A percentile compares a stretch with the other conserved stretches of the same genome.
phyloP scores from a whole-genome alignment of 2,888 invertebrate genomes.

The Limnephilus lunatus region DNA sequence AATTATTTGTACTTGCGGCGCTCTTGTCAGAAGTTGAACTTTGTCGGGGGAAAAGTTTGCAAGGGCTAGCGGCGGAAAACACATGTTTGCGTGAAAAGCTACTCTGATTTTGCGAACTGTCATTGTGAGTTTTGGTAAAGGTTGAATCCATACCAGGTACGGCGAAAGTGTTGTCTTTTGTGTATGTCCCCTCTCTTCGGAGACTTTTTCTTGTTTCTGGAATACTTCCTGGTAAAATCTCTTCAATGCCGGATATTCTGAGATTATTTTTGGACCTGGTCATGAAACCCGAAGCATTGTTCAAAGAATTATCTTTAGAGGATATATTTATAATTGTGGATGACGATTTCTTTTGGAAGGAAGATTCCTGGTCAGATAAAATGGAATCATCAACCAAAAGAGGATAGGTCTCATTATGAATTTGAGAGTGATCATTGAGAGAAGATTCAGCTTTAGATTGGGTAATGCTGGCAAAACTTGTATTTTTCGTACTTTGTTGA shows the following conservation, averaged over 20 bases:
- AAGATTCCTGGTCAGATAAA: constrained; percentile 3
- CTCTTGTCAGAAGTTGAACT: neutral
- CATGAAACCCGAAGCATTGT: constrained; percentile 22
- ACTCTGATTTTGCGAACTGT: constrained; percentile 68
- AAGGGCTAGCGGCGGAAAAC: constrained; percentile 60
- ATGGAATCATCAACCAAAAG: constrained; percentile 46
- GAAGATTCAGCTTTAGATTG: constrained; percentile 3
- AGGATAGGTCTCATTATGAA: constrained; percentile 49
- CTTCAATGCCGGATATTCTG: constrained; percentile 62
- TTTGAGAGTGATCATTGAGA: constrained; percentile 12
- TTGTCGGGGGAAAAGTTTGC: constrained; percentile 50
- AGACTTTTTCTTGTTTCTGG: constrained; percentile 68
- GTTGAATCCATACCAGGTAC: constrained; percentile 16
- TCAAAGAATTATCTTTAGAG: constrained; percentile 20
- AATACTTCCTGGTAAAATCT: constrained; percentile 22
- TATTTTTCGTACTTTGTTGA: neutral
- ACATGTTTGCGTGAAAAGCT: constrained; percentile 40
- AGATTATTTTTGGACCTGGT: constrained; percentile 39
- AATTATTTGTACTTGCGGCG: neutral
- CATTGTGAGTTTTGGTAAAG: constrained; percentile 63
- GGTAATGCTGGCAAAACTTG: neutral
- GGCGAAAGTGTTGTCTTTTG: constrained; percentile 69
- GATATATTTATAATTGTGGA: constrained; percentile 27
- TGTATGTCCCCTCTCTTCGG: constrained; percentile 74
- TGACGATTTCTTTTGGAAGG: constrained; percentile 19